A percentile compares a stretch with the other conserved stretches of the same genome.
phyloP scores from a whole-genome alignment of 2,888 invertebrate genomes.

The Tipula helvola region DNA sequence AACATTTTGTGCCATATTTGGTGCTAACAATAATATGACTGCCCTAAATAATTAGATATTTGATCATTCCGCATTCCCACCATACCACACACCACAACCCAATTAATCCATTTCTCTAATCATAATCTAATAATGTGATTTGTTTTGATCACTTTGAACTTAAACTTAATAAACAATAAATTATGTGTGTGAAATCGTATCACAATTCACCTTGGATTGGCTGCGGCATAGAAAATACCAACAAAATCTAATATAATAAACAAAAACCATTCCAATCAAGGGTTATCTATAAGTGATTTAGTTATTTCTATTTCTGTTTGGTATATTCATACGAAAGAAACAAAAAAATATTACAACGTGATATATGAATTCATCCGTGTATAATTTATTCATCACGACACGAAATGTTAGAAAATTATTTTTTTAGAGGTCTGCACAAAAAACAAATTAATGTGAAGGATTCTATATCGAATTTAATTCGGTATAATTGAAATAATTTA shows the following conservation, averaged over 20 bases:
- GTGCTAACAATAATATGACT: no score
- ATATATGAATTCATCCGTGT: constrained; percentile 6
- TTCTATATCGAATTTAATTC: background rate
- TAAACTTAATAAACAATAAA: background rate
- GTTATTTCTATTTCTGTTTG: background rate
- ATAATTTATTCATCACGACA: background rate
- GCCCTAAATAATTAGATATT: background rate
- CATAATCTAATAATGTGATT: background rate
- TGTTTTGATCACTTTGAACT: background rate
- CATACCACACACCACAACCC: background rate
- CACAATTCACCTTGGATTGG: background rate
- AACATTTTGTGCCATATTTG: no score
- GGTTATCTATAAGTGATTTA: background rate
- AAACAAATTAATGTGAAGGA: background rate
- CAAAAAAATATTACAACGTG: background rate
- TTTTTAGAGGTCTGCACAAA: background rate
- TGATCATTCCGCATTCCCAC: background rate
- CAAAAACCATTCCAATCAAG: background rate
- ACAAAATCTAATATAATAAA: background rate
- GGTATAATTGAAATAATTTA: background rate
- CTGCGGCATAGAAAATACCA: background rate
- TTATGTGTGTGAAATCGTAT: background rate
- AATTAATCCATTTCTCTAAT: background rate
- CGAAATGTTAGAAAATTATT: background rate
- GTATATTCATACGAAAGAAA: background rate